These are phyloP conservation scores for Pelodytes ibericus DNA, from an alignment of 2,797 vertebrate species.

Conservation along the genomic window DNA sequence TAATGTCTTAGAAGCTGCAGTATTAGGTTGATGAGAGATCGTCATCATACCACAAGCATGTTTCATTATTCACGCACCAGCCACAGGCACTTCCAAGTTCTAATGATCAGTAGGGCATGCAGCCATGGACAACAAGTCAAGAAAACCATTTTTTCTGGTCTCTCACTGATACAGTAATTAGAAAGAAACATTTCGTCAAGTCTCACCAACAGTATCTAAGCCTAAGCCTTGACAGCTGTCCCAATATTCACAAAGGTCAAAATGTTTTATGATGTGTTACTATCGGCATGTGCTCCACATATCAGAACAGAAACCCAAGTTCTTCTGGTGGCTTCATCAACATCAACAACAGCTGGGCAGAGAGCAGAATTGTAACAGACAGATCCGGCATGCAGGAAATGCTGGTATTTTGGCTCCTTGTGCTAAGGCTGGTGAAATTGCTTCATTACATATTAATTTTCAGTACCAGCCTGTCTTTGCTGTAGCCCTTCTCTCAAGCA, in stretches of 20 bases:
- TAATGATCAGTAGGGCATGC: too few species aligned
- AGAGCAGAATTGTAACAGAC: constrained; percentile 35
- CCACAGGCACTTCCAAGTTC: too few species aligned
- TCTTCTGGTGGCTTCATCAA: constrained; percentile 57
- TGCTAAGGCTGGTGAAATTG: constrained; percentile 29
- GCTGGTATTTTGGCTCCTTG: constrained; percentile 52
- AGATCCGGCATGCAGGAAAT: constrained; percentile 42
- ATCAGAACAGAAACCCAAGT: constrained; percentile 63
- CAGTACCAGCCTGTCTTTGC: constrained; percentile 1
- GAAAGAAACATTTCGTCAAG: background rate
- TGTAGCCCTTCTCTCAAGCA: constrained; percentile 15
- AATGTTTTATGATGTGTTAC: constrained; percentile 57
- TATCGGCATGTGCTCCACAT: constrained; percentile 62
- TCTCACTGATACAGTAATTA: too few species aligned
- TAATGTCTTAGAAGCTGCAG: too few species aligned
- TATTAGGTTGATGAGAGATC: too few species aligned
- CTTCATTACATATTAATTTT: constrained; percentile 48
- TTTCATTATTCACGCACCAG: too few species aligned
- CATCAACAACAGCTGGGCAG: constrained; percentile 61
- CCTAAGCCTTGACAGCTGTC: constrained; percentile 63
- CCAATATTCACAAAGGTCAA: constrained; percentile 49
- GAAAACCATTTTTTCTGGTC: too few species aligned
- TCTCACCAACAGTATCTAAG: background rate
- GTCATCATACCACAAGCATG: too few species aligned
- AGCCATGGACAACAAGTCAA: too few species aligned